Conservation (phyloP, 2,888 invertebrate species). For the Synergus japonicus region DNA sequence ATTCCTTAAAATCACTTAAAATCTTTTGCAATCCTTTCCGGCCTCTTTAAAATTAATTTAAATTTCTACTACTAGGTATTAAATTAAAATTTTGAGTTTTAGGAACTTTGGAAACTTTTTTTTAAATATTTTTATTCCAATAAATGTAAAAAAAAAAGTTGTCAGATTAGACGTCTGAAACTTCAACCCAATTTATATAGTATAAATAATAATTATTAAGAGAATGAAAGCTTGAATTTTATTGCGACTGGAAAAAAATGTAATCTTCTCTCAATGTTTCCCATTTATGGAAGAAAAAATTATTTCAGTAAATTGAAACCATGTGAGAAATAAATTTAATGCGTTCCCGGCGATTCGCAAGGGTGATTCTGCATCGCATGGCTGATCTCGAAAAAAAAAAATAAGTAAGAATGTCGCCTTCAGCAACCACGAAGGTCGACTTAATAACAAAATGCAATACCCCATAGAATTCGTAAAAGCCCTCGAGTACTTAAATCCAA, state of each 20-base stretch:
- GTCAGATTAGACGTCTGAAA: no score
- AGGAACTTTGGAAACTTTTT: no score
- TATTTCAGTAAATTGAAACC: conserved; percentile 19
- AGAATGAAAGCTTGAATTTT: no score
- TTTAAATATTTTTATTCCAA: no score
- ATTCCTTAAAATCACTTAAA: no score
- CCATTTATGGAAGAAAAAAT: neutral
- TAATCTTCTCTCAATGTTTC: neutral
- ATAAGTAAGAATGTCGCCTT: conserved; percentile 7
- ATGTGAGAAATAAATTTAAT: conserved; percentile 18
- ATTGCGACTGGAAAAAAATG: neutral
- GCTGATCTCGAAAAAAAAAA: conserved; percentile 19
- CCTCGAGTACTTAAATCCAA: neutral
- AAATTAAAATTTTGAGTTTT: no score
- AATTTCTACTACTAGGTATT: no score
- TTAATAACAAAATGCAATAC: neutral
- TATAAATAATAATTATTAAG: no score
- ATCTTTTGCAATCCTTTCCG: no score
- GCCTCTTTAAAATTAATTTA: no score
- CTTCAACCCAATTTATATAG: no score
- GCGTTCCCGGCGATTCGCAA: conserved; percentile 35
- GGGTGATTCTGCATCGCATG: conserved; percentile 7
- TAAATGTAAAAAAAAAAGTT: no score
- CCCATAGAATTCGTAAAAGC: neutral
- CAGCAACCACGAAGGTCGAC: neutral